Evolutionary conservation across 2,888 invertebrate species (phyloP).

Genomic region (Laothoe populi): DNA sequence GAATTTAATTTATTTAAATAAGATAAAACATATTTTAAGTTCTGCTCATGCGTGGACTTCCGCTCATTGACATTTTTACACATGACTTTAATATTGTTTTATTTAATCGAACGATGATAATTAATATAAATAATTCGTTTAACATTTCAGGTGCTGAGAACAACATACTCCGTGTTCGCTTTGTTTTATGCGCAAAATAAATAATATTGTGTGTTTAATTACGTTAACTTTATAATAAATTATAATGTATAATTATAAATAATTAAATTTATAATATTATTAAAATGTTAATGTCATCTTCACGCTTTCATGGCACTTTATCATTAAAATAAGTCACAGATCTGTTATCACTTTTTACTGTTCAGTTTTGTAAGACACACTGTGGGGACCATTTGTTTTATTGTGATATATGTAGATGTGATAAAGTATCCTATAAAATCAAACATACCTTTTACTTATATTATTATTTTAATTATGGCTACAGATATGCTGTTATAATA

Average conservation of each 20-base stretch:
- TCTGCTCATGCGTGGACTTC: conserved; percentile 19
- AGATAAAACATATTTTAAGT: conserved; percentile 9
- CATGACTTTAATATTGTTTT: conserved; percentile 33
- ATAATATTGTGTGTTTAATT: conserved; percentile 34
- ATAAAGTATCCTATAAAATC: too few species aligned
- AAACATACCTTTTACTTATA: too few species aligned
- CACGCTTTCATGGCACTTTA: too few species aligned
- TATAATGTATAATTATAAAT: background rate
- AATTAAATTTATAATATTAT: too few species aligned
- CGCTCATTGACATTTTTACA: conserved; percentile 20
- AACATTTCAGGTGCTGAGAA: conserved; percentile 66
- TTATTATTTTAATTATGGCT: too few species aligned
- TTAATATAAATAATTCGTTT: conserved; percentile 35
- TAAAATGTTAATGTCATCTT: too few species aligned
- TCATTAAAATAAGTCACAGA: too few species aligned
- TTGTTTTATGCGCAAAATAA: conserved; percentile 67
- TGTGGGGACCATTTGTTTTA: too few species aligned
- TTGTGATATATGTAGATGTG: too few species aligned
- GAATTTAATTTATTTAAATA: background rate
- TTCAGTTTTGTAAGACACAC: too few species aligned
- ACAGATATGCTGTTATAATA: too few species aligned
- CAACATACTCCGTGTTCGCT: conserved; percentile 73
- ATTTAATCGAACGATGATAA: conserved; percentile 36
- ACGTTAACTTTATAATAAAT: background rate
- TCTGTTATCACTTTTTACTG: too few species aligned